These are phyloP conservation scores for Campodea augens DNA, from an alignment of 1,140 invertebrate species.

Conservation along the genomic window DNA sequence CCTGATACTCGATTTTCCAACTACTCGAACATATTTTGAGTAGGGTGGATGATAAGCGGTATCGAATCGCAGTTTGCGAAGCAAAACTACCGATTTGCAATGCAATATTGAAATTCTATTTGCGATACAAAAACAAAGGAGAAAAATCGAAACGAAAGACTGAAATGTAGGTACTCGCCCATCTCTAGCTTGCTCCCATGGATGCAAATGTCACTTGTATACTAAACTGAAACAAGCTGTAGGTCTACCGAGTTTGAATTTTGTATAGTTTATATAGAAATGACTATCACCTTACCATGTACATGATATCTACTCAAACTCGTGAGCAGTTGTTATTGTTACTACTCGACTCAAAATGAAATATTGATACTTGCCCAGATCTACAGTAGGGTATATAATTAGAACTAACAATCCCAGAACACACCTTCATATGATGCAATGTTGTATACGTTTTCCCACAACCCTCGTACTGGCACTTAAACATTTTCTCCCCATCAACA, in stretches of 20 bases:
- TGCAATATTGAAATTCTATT: too few species aligned
- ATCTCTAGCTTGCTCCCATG: too few species aligned
- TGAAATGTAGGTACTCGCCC: too few species aligned
- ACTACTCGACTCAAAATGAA: constrained; percentile 3
- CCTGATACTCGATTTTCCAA: too few species aligned
- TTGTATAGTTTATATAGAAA: background rate
- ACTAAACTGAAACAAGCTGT: background rate
- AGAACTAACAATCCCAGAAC: constrained; percentile 8
- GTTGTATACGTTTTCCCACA: constrained; percentile 34
- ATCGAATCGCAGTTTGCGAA: too few species aligned
- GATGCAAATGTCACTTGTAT: too few species aligned
- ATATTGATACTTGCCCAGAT: constrained; percentile 10
- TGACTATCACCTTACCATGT: background rate
- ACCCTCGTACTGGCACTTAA: constrained; percentile 28
- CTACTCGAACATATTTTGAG: too few species aligned
- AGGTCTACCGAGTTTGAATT: background rate
- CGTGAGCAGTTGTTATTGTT: constrained; percentile 11
- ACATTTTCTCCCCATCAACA: constrained; percentile 21
- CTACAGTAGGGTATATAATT: constrained; percentile 8
- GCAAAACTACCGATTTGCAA: too few species aligned
- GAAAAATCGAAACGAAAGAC: too few species aligned
- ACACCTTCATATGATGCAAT: constrained; percentile 33
- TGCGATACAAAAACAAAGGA: too few species aligned
- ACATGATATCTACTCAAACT: constrained; percentile 1
- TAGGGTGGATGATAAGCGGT: too few species aligned